These are phyloP conservation scores for Poeciliopsis presidionis DNA, from an alignment of 2,797 vertebrate species.

Conservation along the genomic window DNA sequence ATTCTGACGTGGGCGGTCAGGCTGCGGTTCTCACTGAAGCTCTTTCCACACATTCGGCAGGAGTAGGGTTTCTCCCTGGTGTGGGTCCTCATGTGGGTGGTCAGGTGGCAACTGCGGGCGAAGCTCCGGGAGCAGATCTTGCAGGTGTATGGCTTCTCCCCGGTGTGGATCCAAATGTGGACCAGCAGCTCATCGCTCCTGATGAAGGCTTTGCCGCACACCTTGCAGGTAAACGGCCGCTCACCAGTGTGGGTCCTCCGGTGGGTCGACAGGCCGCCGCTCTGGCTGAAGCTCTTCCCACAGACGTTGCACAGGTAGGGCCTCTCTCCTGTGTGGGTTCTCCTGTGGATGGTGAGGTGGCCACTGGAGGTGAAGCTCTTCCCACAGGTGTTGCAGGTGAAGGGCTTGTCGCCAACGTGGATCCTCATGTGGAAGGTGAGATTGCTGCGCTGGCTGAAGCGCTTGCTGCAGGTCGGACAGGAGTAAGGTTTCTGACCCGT, in stretches of 20 bases:
- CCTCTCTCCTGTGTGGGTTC: background rate
- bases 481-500: background rate
- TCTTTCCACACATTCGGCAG: slow-evolving; percentile 1
- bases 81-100: slow-evolving; percentile 8
- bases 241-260: background rate
- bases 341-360: slow-evolving; percentile 3
- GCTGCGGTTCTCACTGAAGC: slow-evolving; percentile 3
- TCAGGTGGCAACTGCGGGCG: slow-evolving; percentile 3
- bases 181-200: background rate
- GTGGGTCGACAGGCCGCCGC: slow-evolving; percentile 5
- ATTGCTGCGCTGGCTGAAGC: slow-evolving; percentile 7
- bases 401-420: background rate
- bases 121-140: background rate
- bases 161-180: slow-evolving; percentile 4
- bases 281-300: slow-evolving; percentile 1
- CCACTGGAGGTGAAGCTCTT: slow-evolving; percentile 6
- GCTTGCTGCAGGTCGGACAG: background rate
- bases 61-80: slow-evolving; percentile 7
- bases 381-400: background rate
- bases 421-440: slow-evolving; percentile 11
- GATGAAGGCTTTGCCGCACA: background rate
- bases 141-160: slow-evolving; percentile 10
- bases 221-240: background rate
- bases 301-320: slow-evolving; percentile 3
- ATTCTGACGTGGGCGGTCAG: slow-evolving; percentile 3